Evolutionary conservation across 2,797 vertebrate genomes (phyloP).

Genomic region (Trichosurus vulpecula): DNA sequence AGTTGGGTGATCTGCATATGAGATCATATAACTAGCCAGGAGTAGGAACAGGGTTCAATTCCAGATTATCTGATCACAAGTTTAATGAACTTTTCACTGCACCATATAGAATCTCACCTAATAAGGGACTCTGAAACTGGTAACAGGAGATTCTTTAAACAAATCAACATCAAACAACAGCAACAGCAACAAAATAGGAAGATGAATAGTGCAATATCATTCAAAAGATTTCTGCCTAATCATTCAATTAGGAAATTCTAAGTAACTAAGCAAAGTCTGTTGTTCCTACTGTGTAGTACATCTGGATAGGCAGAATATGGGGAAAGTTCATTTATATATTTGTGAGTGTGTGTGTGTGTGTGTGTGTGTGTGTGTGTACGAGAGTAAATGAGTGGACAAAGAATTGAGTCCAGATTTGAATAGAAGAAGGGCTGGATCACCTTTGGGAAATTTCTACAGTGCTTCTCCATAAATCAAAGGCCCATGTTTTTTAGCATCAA

Average conservation of each 20-base stretch:
- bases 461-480: neutral
- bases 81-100: neutral
- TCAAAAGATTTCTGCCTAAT: too few species aligned
- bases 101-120: neutral
- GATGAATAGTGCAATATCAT: too few species aligned
- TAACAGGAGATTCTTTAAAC: neutral
- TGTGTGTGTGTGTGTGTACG: too few species aligned
- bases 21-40: too few species aligned
- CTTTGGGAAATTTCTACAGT: neutral
- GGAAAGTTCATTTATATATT: neutral
- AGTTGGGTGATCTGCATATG: too few species aligned
- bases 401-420: neutral
- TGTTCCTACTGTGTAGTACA: neutral
- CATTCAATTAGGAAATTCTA: too few species aligned
- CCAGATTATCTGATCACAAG: neutral
- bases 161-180: too few species aligned
- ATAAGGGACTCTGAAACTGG: neutral
- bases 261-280: neutral
- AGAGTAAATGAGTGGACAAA: neutral
- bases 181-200: too few species aligned
- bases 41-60: neutral
- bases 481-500: neutral
- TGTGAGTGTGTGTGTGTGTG: too few species aligned
- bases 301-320: neutral
- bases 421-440: neutral